A percentile compares a stretch with the other conserved stretches of the same genome.
Conservation (phyloP, 2,113 vertebrate genomes). For the Setophaga petechia region DNA sequence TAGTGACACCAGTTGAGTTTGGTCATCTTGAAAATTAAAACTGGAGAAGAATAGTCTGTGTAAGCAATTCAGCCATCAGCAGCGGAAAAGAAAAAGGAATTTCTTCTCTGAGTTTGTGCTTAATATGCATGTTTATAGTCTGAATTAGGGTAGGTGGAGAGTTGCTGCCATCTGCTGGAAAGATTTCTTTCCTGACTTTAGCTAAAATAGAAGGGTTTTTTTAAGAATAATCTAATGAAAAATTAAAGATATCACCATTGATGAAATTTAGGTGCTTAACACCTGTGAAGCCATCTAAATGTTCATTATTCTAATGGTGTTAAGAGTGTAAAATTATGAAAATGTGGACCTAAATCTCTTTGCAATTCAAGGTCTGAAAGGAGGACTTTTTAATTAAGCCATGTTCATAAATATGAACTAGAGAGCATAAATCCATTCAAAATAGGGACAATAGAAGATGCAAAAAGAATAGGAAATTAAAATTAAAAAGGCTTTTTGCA, state of each 20-base stretch:
- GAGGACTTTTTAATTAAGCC: neutral
- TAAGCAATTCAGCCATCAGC: neutral
- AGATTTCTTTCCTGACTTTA: neutral
- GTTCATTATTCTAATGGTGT: neutral
- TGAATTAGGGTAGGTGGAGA: neutral
- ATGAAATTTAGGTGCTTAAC: neutral
- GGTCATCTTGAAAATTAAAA: neutral
- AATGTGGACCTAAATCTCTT: neutral
- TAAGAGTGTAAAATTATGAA: neutral
- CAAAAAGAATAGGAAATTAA: neutral
- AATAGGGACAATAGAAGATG: neutral
- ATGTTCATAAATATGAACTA: neutral
- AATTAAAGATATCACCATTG: neutral
- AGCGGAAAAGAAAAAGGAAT: neutral
- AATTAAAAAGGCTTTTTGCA: neutral
- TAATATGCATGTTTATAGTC: neutral
- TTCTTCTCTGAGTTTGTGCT: neutral
- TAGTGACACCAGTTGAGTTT: neutral
- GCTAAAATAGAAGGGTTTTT: neutral
- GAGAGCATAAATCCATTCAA: neutral
- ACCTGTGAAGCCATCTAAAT: neutral
- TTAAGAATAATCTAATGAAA: neutral
- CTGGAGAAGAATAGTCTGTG: neutral
- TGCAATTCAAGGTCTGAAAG: neutral
- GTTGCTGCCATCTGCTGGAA: conserved; percentile 67